Evolutionary conservation across 2,888 invertebrate genomes (phyloP), one percentile per base, ranked within the genome.

Genomic region (Drosophila lacicola): DNA sequence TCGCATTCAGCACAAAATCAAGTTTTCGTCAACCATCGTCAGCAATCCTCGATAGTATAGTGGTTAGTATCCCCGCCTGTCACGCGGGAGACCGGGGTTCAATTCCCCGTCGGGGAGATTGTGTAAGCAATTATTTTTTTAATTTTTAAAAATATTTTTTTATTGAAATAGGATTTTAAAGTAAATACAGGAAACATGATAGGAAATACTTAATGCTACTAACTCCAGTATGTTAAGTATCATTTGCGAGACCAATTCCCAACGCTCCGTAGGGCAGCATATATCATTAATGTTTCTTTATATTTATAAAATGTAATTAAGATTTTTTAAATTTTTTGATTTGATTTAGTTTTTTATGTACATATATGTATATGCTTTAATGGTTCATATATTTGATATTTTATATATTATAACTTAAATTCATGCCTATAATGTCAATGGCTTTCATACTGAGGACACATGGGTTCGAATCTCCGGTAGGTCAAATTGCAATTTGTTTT

Each of bases 1-100:
- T 3, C 2, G 50, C 14, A 13, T 9, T 49, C 34, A 37, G 13
- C 10, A 60, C 1, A 77, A 80, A 80, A 75, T 2, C 2, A 34
- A 44, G 74, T 67, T 74, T 70, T 50, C 3, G 62, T 14, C 44
- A 0, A 0, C 0, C 0, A 17, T 29, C 9, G 37, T 54, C 61
- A 79, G 57, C 69, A 74, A 63, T 90, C 90, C 89, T 89, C 90
- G 90, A 90, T 90, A 90, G 90, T 90, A 90, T 90, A 90, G 90
- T 90, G 90, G 90, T 90, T 69, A 88, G 90, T 90, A 90, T 90
- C 90, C 88, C 90, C 90, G 90, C 90, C 90, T 91, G 91, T 90
- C 90, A 90, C 90, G 90, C 90, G 90, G 90, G 90, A 90, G 90
- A 90, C 90, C 91, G 90, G 90, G 90, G 90, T 90, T 90, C 91